Conservation (phyloP, 92 coral and sea anemone species). For the Parazoanthus atlanticus region DNA sequence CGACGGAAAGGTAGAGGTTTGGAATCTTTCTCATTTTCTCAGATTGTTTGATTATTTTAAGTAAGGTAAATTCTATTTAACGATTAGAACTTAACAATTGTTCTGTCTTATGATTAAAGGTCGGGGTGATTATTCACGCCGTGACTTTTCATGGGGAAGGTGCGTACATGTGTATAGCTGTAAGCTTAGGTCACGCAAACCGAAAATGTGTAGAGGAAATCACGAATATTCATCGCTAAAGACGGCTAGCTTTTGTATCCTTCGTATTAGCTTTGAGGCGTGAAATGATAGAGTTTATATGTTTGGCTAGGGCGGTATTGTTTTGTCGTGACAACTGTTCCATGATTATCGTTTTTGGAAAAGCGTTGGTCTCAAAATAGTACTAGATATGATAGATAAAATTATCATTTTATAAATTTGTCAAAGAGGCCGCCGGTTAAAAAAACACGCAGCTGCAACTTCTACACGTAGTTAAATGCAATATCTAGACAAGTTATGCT, state of each 20-base stretch:
- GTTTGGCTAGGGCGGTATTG: not conserved
- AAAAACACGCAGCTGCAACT: no score
- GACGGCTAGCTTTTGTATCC: not conserved
- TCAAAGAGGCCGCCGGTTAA: no score
- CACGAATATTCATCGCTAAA: not conserved
- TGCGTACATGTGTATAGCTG: not conserved
- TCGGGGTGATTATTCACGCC: slow-evolving; percentile 20
- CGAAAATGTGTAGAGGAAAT: not conserved
- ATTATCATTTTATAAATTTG: no score
- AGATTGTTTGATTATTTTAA: not conserved
- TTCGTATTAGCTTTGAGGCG: not conserved
- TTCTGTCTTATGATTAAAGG: slow-evolving; percentile 15
- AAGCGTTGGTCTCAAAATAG: no score
- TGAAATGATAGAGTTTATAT: not conserved
- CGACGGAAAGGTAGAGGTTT: not conserved
- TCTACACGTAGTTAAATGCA: no score
- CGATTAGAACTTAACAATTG: not conserved
- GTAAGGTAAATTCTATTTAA: not conserved
- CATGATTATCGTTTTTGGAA: no score
- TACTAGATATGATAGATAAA: no score
- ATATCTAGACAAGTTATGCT: no score
- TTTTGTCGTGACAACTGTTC: not conserved
- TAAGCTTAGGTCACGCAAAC: slow-evolving; percentile 24
- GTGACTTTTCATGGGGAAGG: not conserved
- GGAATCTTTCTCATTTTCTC: not conserved